These are phyloP conservation scores for Eulemur rubriventer DNA, from an alignment of 2,797 vertebrate species.

Conservation along the genomic window DNA sequence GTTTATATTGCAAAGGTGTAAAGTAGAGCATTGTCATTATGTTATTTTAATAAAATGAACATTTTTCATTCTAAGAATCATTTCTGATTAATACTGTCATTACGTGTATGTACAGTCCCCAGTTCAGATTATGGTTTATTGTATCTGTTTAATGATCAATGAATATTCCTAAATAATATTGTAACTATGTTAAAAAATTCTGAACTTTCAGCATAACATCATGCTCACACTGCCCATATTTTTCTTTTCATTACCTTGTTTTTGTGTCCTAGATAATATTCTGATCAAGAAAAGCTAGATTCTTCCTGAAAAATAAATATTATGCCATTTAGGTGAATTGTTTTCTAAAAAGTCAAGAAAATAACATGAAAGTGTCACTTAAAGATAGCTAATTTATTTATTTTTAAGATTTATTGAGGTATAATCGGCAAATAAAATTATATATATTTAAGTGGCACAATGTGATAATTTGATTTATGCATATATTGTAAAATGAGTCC, in stretches of 20 bases:
- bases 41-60: slow-evolving; percentile 24
- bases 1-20: slow-evolving; percentile 44
- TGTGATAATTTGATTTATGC: not conserved
- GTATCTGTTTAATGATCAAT: not conserved
- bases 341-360: not conserved
- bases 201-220: not conserved
- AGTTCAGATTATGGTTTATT: not conserved
- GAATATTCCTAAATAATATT: not conserved
- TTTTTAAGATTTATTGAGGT: not conserved
- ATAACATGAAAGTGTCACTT: not conserved
- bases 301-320: not conserved
- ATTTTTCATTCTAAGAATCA: not conserved
- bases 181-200: not conserved
- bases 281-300: not conserved
- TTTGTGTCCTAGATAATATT: not conserved
- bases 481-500: not conserved
- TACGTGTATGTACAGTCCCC: not conserved
- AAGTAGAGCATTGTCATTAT: slow-evolving; percentile 19
- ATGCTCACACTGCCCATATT: not conserved
- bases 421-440: not conserved
- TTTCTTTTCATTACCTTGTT: not conserved
- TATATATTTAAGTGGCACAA: not conserved
- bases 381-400: not conserved
- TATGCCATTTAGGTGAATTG: not conserved
- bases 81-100: not conserved